phyloP scores from a whole-genome alignment of 2,113 vertebrate genomes.

The Gadus chalcogrammus region DNA sequence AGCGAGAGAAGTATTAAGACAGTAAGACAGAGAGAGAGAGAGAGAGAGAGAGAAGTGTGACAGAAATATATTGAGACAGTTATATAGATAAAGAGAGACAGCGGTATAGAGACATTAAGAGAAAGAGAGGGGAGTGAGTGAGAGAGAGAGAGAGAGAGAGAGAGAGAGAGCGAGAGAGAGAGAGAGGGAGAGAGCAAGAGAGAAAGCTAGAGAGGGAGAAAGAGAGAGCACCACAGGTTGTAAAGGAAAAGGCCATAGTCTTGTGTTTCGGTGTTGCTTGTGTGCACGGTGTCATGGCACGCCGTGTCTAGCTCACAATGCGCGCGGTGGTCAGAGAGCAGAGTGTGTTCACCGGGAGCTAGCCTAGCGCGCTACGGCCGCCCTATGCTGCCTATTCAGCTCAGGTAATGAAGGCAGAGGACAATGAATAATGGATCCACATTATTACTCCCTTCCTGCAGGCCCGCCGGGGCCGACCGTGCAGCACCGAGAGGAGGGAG shows the following conservation, averaged over 20 bases:
- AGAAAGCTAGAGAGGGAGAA: background rate
- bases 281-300: conserved; percentile 32
- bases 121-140: too few species aligned
- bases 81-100: too few species aligned
- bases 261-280: conserved; percentile 36
- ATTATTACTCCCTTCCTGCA: conserved; percentile 50
- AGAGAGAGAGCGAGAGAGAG: too few species aligned
- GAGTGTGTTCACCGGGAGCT: conserved; percentile 1
- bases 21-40: too few species aligned
- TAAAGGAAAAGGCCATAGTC: conserved; percentile 11
- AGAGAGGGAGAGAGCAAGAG: too few species aligned
- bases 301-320: conserved; percentile 29
- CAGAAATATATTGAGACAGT: too few species aligned
- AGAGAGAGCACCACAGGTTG: conserved; percentile 8
- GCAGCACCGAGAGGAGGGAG: conserved; percentile 36
- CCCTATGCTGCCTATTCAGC: conserved; percentile 47
- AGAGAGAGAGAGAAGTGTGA: too few species aligned
- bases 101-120: too few species aligned
- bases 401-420: conserved; percentile 45
- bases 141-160: too few species aligned
- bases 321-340: conserved; percentile 40
- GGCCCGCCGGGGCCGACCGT: conserved; percentile 47
- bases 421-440: conserved; percentile 55
- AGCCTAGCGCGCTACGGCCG: conserved; percentile 33
- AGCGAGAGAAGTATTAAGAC: too few species aligned